These are phyloP conservation scores for Coilia nasus DNA, from an alignment of 2,797 vertebrate species.

Conservation along the genomic window DNA sequence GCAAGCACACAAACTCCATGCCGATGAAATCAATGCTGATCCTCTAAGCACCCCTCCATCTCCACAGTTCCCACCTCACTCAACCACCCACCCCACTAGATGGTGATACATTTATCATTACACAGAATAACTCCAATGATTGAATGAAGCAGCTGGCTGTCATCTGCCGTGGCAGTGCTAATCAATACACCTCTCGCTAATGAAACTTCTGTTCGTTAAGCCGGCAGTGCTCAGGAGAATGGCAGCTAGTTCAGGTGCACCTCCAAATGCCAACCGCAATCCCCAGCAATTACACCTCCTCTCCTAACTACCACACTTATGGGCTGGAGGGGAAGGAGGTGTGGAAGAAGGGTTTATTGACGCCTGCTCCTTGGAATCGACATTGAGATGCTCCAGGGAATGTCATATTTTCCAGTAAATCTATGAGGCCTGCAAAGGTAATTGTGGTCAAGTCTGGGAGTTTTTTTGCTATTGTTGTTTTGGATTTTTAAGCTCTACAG, in stretches of 20 bases:
- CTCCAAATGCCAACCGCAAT: not conserved
- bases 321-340: not conserved
- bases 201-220: not conserved
- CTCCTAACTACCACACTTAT: not conserved
- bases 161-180: not conserved
- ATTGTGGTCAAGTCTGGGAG: not conserved
- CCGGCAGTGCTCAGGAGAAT: not conserved
- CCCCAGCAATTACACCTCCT: not conserved
- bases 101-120: conserved; percentile 1
- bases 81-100: not conserved
- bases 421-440: not conserved
- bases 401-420: not conserved
- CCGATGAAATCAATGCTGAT: not conserved
- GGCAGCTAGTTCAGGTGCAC: not conserved
- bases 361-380: not conserved
- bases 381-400: not conserved
- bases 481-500: not conserved
- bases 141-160: not conserved
- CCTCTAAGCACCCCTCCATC: not conserved
- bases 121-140: not conserved
- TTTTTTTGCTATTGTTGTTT: not conserved
- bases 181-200: not conserved
- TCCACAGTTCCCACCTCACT: too few species aligned
- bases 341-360: not conserved
- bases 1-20: not conserved